Evolutionary conservation across 2,888 invertebrate species (phyloP), one percentile per base, ranked within the genome.

Genomic region (Ectemnius lituratus): DNA sequence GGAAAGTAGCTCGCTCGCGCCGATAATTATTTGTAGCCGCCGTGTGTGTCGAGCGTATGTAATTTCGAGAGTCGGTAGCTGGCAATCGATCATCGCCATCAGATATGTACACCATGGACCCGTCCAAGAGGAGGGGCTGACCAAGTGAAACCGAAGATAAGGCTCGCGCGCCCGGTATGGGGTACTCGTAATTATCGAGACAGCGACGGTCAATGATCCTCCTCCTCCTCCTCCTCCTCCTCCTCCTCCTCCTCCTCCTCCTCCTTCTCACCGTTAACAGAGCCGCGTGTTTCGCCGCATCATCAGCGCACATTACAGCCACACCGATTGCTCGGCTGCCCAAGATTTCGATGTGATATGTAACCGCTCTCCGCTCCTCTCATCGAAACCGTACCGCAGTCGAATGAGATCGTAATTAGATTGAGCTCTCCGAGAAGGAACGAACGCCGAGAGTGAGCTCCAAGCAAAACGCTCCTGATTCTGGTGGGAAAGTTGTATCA

Each of bases 111-210:
- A 73, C 70, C 71, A 27, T 37, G 67, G 73, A 68, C n/a, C 52
- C 6, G n/a, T 16, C 67, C 62, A 72, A 67, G 70, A 69, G 84
- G 64, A 67, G 83, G 62, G 56, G 67, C 75, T 65, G 37, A 37
- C 37, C 77, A 75, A 52, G 66, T 78, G 81, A 83, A 79, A 76
- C 83, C 73, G 79, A 78, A 85, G 86, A 84, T 85, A 85, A 81
- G 82, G 37, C 37, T 37, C 37, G 11, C 14, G 5, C 79, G 80
- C 87, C 74, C 87, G 73, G 82, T 85, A 85, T 85, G 87, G 81
- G 87, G 86, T 80, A 80, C 69, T 83, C 78, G 84, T 87, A 87
- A 87, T 87, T 87, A 87, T 82, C 86, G 82, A 83, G 84, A 81
- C 82, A 86, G 74, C 80, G 70, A 79, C 81, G 86, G 84, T 84